phyloP scores from a whole-genome alignment of 1,140 invertebrate genomes.

The Subanguina moxae region DNA sequence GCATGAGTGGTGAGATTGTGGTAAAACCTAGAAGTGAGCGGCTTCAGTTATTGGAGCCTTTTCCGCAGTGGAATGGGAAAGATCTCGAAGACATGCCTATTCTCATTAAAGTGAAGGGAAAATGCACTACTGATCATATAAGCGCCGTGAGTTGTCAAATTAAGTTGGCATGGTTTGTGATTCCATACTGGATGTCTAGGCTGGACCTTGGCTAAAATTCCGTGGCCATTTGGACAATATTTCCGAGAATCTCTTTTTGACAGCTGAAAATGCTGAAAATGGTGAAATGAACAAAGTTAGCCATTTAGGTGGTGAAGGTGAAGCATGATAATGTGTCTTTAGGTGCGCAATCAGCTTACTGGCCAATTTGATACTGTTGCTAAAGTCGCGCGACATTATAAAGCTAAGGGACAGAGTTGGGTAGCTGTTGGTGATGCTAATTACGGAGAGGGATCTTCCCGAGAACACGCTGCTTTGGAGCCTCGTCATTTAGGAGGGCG shows the following conservation, averaged over 20 bases:
- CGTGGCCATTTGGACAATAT: constrained; percentile 98
- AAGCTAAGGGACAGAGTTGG: constrained; percentile 79
- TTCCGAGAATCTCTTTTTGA: constrained; percentile 98
- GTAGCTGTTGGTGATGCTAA: constrained; percentile 96
- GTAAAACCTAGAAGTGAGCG: constrained; percentile 84
- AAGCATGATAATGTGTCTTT: constrained; percentile 2
- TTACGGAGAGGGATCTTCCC: constrained; percentile 84
- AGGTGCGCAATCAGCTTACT: constrained; percentile 67
- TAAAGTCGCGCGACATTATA: constrained; percentile 88
- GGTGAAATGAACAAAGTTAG: constrained; percentile 81
- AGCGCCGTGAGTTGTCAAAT: constrained; percentile 28
- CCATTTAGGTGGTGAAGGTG: too few species aligned
- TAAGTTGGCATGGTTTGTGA: too few species aligned
- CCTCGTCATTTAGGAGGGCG: constrained; percentile 78
- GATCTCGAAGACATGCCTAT: constrained; percentile 84
- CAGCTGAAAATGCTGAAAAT: constrained; percentile 91
- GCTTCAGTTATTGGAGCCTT: constrained; percentile 85
- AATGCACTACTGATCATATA: constrained; percentile 47
- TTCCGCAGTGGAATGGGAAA: constrained; percentile 92
- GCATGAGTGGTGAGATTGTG: constrained; percentile 71
- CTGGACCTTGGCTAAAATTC: constrained; percentile 98
- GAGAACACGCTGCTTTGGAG: constrained; percentile 97
- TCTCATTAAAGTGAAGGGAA: constrained; percentile 76
- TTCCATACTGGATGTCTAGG: constrained; percentile 62
- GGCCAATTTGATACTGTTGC: constrained; percentile 84